These are phyloP conservation scores for Pyrrhia umbra DNA, from an alignment of 2,888 invertebrate genomes.

Conservation along the genomic window DNA sequence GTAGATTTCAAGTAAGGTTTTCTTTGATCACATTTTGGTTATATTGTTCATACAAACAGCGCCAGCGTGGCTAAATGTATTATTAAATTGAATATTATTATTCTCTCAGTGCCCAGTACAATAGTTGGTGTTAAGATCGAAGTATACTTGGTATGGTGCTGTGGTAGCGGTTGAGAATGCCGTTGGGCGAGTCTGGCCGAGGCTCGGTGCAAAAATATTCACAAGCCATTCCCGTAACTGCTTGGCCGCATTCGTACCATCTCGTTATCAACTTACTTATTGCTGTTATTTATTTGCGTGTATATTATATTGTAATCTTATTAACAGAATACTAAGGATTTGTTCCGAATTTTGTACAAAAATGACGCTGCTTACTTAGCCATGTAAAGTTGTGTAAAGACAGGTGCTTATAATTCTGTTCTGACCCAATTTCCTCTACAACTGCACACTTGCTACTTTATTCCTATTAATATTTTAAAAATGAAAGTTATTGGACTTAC, in stretches of 20 bases:
- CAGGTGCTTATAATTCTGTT: no score
- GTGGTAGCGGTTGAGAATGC: constrained; percentile 78
- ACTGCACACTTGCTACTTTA: no score
- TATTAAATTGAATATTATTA: background rate
- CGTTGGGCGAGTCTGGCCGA: constrained; percentile 79
- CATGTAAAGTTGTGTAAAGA: no score
- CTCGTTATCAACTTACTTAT: constrained; percentile 67
- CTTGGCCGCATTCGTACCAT: constrained; percentile 71
- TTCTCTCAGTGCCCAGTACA: constrained; percentile 13
- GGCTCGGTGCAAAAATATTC: constrained; percentile 78
- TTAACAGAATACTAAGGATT: constrained; percentile 14
- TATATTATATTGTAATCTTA: constrained; percentile 24
- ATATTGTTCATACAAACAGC: background rate
- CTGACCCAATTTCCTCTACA: no score
- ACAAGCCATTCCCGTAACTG: constrained; percentile 75
- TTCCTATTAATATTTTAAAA: no score
- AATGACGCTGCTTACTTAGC: no score
- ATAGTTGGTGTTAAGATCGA: constrained; percentile 34
- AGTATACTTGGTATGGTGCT: constrained; percentile 48
- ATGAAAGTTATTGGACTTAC: no score
- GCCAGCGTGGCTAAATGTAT: background rate
- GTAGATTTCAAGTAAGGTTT: no score
- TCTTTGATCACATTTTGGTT: background rate
- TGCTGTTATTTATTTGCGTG: constrained; percentile 52
- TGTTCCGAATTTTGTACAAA: constrained; percentile 3